Evolutionary conservation across 2,113 vertebrate genomes (phyloP).

Genomic region (Sylvia atricapilla): DNA sequence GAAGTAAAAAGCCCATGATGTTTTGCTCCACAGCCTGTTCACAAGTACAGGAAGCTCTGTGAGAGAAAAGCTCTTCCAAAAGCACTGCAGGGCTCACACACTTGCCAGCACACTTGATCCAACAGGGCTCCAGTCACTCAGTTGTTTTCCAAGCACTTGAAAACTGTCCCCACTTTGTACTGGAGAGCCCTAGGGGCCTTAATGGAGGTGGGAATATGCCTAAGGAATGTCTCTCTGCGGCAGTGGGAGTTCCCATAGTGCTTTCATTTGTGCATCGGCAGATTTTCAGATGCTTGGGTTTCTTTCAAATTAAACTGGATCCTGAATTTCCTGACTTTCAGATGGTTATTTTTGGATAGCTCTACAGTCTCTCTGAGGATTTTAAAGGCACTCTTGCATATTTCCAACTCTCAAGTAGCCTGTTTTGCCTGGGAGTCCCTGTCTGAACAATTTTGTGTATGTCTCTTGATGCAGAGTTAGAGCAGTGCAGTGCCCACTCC

Average conservation of each 20-base stretch:
- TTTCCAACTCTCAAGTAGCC: slow-evolving; percentile 46
- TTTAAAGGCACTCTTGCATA: slow-evolving; percentile 48
- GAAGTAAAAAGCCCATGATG: not conserved
- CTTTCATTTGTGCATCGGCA: slow-evolving; percentile 36
- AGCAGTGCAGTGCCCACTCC: not conserved
- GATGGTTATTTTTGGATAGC: slow-evolving; percentile 58
- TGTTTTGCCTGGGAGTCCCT: slow-evolving; percentile 47
- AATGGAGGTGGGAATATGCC: slow-evolving; percentile 31
- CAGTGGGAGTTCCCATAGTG: slow-evolving; percentile 37
- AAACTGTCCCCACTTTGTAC: slow-evolving; percentile 57
- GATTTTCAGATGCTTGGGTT: slow-evolving; percentile 61
- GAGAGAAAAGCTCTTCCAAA: slow-evolving; percentile 35
- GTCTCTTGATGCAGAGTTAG: not conserved
- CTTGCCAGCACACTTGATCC: slow-evolving; percentile 24
- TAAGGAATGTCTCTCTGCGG: not conserved
- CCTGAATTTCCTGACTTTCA: slow-evolving; percentile 60
- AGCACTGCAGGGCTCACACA: not conserved
- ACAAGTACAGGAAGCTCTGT: slow-evolving; percentile 5
- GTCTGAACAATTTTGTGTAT: not conserved
- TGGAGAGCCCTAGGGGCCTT: slow-evolving; percentile 24
- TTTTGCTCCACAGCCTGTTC: slow-evolving; percentile 16
- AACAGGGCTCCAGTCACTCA: not conserved
- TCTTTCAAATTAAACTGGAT: slow-evolving; percentile 65
- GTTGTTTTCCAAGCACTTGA: slow-evolving; percentile 23
- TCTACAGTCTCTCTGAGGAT: slow-evolving; percentile 23